A percentile compares a stretch with the other conserved stretches of the same genome.
Conservation (phyloP, 1,140 invertebrate genomes). For the Propsilocerus akamusi region DNA sequence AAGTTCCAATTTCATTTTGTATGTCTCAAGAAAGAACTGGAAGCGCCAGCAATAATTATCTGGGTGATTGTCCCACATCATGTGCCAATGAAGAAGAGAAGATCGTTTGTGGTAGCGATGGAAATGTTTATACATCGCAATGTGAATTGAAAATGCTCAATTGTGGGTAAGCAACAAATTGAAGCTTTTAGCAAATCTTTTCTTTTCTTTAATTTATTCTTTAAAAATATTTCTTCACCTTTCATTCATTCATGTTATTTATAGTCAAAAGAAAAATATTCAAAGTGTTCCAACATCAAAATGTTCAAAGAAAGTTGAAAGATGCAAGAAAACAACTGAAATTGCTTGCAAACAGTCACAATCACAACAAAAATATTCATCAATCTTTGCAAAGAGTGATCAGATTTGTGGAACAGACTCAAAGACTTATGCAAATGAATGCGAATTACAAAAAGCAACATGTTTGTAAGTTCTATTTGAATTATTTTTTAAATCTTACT, state of each 20-base stretch:
- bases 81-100: conserved; percentile 44
- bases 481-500: conserved; percentile 1
- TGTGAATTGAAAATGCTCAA: conserved; percentile 82
- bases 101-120: conserved; percentile 72
- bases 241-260: no score
- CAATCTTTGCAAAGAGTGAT: conserved; percentile 29
- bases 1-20: conserved; percentile 77
- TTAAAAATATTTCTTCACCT: background rate
- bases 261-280: conserved; percentile 31
- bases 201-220: background rate
- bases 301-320: conserved; percentile 46
- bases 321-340: conserved; percentile 27
- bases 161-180: conserved; percentile 47
- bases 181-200: background rate
- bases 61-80: conserved; percentile 40
- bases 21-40: conserved; percentile 51
- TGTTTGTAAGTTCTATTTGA: conserved; percentile 45
- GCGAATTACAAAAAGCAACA: conserved; percentile 59
- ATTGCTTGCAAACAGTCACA: background rate
- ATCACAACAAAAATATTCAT: no score
- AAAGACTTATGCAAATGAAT: conserved; percentile 61
- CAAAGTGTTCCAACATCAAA: conserved; percentile 54
- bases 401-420: conserved; percentile 72
- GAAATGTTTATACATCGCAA: conserved; percentile 67
- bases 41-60: conserved; percentile 21